phyloP scores from a whole-genome alignment of 2,888 invertebrate genomes.

The Drosophila fungiperda region DNA sequence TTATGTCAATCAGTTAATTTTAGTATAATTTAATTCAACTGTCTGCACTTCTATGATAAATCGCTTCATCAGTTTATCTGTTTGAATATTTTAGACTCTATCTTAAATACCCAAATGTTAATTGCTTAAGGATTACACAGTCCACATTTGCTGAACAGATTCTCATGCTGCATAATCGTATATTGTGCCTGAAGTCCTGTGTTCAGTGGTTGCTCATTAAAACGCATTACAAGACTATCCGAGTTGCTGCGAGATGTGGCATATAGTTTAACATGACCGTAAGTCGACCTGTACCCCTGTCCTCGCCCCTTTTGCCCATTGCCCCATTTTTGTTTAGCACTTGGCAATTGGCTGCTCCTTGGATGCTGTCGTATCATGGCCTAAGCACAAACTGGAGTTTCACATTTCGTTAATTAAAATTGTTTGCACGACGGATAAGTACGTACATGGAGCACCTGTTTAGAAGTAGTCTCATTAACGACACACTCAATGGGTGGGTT shows the following conservation, averaged over 20 bases:
- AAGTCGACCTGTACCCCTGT: not conserved
- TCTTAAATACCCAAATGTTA: constrained; percentile 1
- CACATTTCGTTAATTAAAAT: constrained; percentile 80
- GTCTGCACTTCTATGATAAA: not conserved
- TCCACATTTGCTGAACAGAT: constrained; percentile 21
- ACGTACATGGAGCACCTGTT: constrained; percentile 65
- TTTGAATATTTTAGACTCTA: not conserved
- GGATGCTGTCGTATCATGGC: constrained; percentile 33
- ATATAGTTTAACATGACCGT: constrained; percentile 42
- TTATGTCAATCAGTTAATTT: not conserved
- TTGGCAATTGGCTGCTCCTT: constrained; percentile 3
- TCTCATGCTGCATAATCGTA: constrained; percentile 26
- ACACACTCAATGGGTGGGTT: constrained; percentile 21
- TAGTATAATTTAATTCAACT: not conserved
- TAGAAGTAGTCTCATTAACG: constrained; percentile 66
- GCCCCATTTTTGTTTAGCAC: not conserved
- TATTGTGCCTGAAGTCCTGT: constrained; percentile 25
- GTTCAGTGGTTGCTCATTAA: constrained; percentile 51
- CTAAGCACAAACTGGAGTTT: constrained; percentile 66
- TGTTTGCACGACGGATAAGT: constrained; percentile 59
- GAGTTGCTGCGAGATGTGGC: constrained; percentile 5
- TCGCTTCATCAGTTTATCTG: not conserved
- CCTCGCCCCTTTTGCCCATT: not conserved
- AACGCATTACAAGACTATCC: constrained; percentile 39
- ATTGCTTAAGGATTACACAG: constrained; percentile 9